Percentiles rank a stretch among this genome's conserved stretches.
These are phyloP conservation scores for Drosophila truncata DNA, from an alignment of 1,140 invertebrate species.

Conservation along the genomic window DNA sequence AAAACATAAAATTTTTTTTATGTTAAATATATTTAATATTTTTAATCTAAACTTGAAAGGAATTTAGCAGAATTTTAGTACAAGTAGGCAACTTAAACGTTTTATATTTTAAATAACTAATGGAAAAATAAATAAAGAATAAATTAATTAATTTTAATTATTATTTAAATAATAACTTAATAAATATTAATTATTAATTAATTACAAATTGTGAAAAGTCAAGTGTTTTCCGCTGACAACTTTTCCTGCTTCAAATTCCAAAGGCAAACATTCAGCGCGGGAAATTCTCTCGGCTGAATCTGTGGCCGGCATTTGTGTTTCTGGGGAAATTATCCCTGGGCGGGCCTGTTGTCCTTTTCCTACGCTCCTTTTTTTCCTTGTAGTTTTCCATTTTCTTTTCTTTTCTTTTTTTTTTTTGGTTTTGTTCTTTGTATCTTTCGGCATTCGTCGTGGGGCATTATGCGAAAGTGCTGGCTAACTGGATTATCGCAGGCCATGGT, in stretches of 20 bases:
- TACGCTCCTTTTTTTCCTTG: background rate
- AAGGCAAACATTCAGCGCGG: background rate
- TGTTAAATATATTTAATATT: too few species aligned
- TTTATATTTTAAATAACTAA: too few species aligned
- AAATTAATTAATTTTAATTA: background rate
- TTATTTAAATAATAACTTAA: background rate
- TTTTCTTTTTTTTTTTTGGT: background rate
- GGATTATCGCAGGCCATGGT: slow-evolving; percentile 55
- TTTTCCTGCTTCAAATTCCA: background rate
- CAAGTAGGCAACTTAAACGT: too few species aligned
- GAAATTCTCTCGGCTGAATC: slow-evolving; percentile 58
- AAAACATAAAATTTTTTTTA: too few species aligned
- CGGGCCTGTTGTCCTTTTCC: background rate
- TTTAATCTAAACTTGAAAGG: too few species aligned
- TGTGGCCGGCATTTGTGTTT: slow-evolving; percentile 17
- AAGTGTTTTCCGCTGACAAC: background rate
- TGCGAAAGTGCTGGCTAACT: slow-evolving; percentile 65
- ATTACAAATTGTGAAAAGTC: background rate
- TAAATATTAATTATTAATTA: background rate
- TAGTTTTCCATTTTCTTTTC: background rate
- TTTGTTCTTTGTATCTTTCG: slow-evolving; percentile 1
- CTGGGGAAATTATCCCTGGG: slow-evolving; percentile 36
- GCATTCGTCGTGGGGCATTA: slow-evolving; percentile 61
- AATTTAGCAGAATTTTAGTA: too few species aligned
- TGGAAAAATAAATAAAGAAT: too few species aligned